phyloP scores from a whole-genome alignment of 2,113 vertebrate species.

The Pseudorhombus dupliciocellatus region DNA sequence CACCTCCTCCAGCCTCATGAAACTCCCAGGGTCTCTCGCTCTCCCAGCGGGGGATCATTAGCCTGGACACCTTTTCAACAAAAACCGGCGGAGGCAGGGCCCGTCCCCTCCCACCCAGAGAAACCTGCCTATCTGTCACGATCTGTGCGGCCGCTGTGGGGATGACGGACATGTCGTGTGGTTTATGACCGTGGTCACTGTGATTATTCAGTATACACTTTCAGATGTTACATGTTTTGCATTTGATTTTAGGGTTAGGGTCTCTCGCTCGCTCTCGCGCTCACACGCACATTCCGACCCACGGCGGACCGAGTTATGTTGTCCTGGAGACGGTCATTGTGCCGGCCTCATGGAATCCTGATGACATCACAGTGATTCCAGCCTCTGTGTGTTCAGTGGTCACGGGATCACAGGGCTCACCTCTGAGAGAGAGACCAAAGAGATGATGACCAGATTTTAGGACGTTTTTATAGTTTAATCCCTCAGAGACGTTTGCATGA shows the following conservation, averaged over 20 bases:
- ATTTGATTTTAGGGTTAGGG: not conserved
- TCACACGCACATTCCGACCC: slow-evolving; percentile 13
- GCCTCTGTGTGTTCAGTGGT: slow-evolving; percentile 45
- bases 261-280: not conserved
- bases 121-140: slow-evolving; percentile 18
- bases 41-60: slow-evolving; percentile 50
- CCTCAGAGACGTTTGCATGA: not conserved
- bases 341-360: slow-evolving; percentile 54
- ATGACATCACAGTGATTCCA: slow-evolving; percentile 68
- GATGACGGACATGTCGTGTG: not conserved
- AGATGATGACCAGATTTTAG: not conserved
- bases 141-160: slow-evolving; percentile 22
- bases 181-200: not conserved
- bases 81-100: slow-evolving; percentile 32
- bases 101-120: slow-evolving; percentile 28
- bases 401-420: slow-evolving; percentile 36
- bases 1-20: slow-evolving; percentile 23
- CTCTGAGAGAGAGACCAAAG: not conserved
- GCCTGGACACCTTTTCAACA: slow-evolving; percentile 51
- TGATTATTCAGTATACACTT: not conserved
- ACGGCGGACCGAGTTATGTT: slow-evolving; percentile 51
- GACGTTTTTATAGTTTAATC: not conserved
- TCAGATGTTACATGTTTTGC: not conserved
- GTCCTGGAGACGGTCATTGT: slow-evolving; percentile 59
- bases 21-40: slow-evolving; percentile 50